A percentile compares a stretch with the other conserved stretches of the same genome.
Conservation (phyloP, 2,888 invertebrate species). For the Orthosia gracilis region DNA sequence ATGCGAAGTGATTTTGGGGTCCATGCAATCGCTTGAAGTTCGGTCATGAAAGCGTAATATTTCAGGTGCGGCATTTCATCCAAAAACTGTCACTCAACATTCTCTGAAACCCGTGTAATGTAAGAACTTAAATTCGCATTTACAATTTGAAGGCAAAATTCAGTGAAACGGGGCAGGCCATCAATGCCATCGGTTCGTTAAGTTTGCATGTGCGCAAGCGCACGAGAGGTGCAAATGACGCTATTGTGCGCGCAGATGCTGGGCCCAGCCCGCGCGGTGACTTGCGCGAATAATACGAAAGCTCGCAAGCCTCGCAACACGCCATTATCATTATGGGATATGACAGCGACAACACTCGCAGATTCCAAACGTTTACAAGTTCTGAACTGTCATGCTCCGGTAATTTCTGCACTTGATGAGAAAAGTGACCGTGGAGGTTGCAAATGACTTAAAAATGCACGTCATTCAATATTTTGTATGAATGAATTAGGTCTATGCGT, state of each 20-base stretch:
- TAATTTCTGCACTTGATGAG: slow-evolving; percentile 48
- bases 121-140: slow-evolving; percentile 31
- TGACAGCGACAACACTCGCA: slow-evolving; percentile 65
- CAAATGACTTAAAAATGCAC: slow-evolving; percentile 46
- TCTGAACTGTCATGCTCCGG: slow-evolving; percentile 57
- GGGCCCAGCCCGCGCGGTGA: slow-evolving; percentile 55
- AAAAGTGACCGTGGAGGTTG: slow-evolving; percentile 45
- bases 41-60: neutral
- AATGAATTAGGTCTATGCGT: slow-evolving; percentile 40
- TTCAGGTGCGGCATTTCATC: neutral
- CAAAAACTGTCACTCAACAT: neutral
- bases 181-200: slow-evolving; percentile 53
- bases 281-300: slow-evolving; percentile 64
- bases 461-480: slow-evolving; percentile 48
- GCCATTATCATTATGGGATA: slow-evolving; percentile 64
- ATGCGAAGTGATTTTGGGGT: neutral
- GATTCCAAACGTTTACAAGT: slow-evolving; percentile 52
- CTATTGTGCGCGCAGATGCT: slow-evolving; percentile 64
- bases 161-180: slow-evolving; percentile 38
- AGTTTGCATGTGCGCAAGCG: slow-evolving; percentile 52
- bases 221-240: slow-evolving; percentile 64
- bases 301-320: slow-evolving; percentile 45
- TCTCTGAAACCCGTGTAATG: neutral
- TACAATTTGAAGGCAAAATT: slow-evolving; percentile 41
- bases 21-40: neutral